phyloP scores from a whole-genome alignment of 1,140 invertebrate species.

The Goniozus legneri region DNA sequence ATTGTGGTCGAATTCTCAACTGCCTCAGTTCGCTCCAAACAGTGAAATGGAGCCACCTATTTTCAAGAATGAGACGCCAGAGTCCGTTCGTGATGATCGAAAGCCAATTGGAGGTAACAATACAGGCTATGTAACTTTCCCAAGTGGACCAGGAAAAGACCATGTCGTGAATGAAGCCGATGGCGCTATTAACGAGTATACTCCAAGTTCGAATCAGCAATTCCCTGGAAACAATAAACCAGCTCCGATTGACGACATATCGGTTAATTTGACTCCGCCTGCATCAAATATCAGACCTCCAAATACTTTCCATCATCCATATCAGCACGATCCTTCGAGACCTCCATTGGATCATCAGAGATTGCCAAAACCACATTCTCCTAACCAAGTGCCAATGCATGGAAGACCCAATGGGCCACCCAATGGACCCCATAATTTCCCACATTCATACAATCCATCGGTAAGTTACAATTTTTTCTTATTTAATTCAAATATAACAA shows the following conservation, averaged over 20 bases:
- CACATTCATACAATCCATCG: too few species aligned
- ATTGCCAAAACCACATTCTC: constrained; percentile 28
- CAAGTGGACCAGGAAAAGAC: constrained; percentile 17
- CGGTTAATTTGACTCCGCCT: constrained; percentile 46
- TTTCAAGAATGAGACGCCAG: too few species aligned
- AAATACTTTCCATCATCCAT: constrained; percentile 36
- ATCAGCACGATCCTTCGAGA: constrained; percentile 23
- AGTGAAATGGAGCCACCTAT: not conserved
- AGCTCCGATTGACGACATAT: constrained; percentile 22
- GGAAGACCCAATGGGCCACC: too few species aligned
- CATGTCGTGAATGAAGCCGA: constrained; percentile 42
- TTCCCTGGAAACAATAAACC: constrained; percentile 11
- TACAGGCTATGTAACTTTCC: constrained; percentile 22
- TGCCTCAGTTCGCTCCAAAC: too few species aligned
- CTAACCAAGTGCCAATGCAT: too few species aligned
- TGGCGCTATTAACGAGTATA: constrained; percentile 33
- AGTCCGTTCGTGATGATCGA: not conserved
- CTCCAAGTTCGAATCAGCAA: constrained; percentile 15
- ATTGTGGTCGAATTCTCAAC: not conserved
- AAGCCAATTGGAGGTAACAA: constrained; percentile 2
- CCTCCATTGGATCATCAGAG: constrained; percentile 36
- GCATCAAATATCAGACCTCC: constrained; percentile 33
- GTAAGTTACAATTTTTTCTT: too few species aligned
- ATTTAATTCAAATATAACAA: too few species aligned
- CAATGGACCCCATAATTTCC: too few species aligned